Evolutionary conservation across 2,113 vertebrate genomes (phyloP).

Genomic region (Rhineura floridana): DNA sequence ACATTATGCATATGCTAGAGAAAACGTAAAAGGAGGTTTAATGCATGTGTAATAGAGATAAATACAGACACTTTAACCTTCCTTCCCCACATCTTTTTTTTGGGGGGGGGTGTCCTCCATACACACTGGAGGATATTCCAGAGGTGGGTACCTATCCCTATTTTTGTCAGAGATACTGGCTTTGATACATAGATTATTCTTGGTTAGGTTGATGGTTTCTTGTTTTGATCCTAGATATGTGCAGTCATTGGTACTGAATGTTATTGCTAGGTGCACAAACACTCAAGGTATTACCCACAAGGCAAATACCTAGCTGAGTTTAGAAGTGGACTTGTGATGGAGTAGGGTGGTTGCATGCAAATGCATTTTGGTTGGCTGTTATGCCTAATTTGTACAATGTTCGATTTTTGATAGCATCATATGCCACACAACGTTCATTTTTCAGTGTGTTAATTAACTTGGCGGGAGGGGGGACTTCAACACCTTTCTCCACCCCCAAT

Average conservation of each 20-base stretch:
- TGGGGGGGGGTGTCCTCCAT: too few species aligned
- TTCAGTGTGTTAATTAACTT: background rate
- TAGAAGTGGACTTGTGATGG: background rate
- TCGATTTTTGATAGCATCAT: background rate
- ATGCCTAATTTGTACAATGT: background rate
- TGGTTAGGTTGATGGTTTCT: background rate
- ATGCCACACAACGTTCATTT: background rate
- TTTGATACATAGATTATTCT: background rate
- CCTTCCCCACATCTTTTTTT: too few species aligned
- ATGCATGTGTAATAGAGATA: background rate
- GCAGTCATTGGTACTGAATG: background rate
- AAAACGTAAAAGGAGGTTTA: background rate
- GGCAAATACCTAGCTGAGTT: background rate
- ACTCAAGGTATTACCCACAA: background rate
- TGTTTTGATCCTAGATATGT: background rate
- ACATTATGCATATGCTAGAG: background rate
- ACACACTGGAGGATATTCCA: too few species aligned
- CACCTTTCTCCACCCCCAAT: background rate
- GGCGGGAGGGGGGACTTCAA: too few species aligned
- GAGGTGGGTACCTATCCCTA: background rate
- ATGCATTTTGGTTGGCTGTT: background rate
- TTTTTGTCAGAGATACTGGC: background rate
- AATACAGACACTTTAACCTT: too few species aligned
- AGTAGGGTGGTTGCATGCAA: background rate
- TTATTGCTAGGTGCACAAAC: background rate